These are phyloP conservation scores for Xanthorhoe designata DNA, from an alignment of 2,888 invertebrate species.

Conservation along the genomic window DNA sequence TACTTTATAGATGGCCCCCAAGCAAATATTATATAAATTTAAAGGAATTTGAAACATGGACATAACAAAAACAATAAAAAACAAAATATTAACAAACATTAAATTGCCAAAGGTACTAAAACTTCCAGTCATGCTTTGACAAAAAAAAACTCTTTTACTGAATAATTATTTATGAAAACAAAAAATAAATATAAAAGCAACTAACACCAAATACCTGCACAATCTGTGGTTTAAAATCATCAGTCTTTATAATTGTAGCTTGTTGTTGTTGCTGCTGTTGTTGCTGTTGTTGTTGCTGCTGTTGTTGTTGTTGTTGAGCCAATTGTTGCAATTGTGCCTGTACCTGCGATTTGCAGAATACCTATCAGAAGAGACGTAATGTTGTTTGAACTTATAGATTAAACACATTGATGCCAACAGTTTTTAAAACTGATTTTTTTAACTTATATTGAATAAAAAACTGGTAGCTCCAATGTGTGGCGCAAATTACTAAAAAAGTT, in stretches of 20 bases:
- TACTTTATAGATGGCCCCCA: too few relatives aligned
- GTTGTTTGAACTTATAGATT: background rate
- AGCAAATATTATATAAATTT: background rate
- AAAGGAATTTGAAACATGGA: background rate
- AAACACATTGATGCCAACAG: constrained; percentile 11
- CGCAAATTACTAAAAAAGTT: constrained; percentile 9
- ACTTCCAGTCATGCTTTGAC: background rate
- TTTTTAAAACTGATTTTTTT: constrained; percentile 1
- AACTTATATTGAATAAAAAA: background rate
- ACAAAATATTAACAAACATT: background rate
- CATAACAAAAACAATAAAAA: background rate
- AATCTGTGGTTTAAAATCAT: constrained; percentile 74
- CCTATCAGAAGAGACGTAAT: constrained; percentile 26
- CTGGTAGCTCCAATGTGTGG: constrained; percentile 16
- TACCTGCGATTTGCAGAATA: constrained; percentile 47
- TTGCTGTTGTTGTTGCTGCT: constrained; percentile 66
- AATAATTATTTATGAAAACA: constrained; percentile 35
- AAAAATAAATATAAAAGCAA: constrained; percentile 44
- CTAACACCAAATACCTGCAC: constrained; percentile 65
- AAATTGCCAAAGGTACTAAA: background rate
- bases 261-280: constrained; percentile 67
- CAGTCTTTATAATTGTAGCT: constrained; percentile 80
- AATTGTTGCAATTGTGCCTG: constrained; percentile 65
- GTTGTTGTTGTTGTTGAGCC: constrained; percentile 59
- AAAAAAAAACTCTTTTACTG: background rate